Evolutionary conservation across 2,797 vertebrate species (phyloP).

Genomic region (Cetoscarus ocellatus): DNA sequence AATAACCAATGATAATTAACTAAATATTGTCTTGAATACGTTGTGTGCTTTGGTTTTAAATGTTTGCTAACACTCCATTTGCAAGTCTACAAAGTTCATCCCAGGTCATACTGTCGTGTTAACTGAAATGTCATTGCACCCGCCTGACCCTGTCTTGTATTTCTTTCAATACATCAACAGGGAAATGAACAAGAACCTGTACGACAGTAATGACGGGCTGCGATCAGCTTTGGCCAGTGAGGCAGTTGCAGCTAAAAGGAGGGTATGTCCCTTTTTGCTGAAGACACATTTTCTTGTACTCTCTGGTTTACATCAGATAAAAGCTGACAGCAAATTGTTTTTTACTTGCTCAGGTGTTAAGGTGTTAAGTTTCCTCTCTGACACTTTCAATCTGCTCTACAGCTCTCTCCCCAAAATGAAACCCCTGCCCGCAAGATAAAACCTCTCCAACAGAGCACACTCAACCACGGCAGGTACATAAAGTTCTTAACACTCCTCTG

Average conservation of each 20-base stretch:
- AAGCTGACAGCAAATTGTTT: constrained; percentile 24
- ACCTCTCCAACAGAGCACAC: constrained; percentile 81
- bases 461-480: constrained; percentile 69
- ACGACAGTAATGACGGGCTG: constrained; percentile 84
- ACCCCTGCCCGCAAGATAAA: constrained; percentile 69
- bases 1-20: too few relatives aligned
- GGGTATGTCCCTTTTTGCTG: constrained; percentile 62
- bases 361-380: constrained; percentile 19
- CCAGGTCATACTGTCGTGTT: not conserved
- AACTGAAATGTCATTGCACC: not conserved
- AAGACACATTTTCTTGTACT: constrained; percentile 23
- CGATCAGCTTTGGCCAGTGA: constrained; percentile 70
- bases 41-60: not conserved
- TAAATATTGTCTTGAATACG: not conserved
- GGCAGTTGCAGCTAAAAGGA: constrained; percentile 56
- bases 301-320: constrained; percentile 9
- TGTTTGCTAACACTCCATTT: not conserved
- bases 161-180: constrained; percentile 53
- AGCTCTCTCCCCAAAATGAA: constrained; percentile 75
- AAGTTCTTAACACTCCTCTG: constrained; percentile 10
- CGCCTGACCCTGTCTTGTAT: constrained; percentile 13
- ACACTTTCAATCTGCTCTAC: constrained; percentile 34
- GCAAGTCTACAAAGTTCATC: not conserved
- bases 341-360: constrained; percentile 10
- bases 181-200: constrained; percentile 81